phyloP scores from a whole-genome alignment of 2,888 invertebrate genomes.

The Mesochorus sp. region DNA sequence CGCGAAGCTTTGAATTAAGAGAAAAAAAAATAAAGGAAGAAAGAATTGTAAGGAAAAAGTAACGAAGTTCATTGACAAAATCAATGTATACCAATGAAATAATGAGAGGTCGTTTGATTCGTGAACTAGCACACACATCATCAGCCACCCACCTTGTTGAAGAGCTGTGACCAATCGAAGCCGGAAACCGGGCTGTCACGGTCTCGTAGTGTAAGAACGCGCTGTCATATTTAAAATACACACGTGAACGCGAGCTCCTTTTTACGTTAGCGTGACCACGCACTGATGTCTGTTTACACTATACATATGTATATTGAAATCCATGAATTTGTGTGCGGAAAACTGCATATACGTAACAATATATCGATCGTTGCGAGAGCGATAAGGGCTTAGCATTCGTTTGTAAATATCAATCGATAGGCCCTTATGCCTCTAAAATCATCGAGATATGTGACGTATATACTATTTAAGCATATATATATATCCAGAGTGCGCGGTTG shows the following conservation, averaged over 20 bases:
- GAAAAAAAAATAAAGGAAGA: not conserved
- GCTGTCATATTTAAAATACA: constrained; percentile 48
- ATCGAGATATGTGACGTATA: not conserved
- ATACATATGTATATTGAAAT: not conserved
- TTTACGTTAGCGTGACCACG: constrained; percentile 18
- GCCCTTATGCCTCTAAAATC: not conserved
- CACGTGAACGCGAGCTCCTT: constrained; percentile 31
- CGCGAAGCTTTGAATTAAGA: not conserved
- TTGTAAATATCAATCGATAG: not conserved
- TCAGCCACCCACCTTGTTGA: constrained; percentile 45
- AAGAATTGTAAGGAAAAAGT: no score
- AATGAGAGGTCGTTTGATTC: not conserved
- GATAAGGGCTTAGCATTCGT: not conserved
- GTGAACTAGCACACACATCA: not conserved
- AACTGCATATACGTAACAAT: not conserved
- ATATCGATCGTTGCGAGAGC: not conserved
- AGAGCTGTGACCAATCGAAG: constrained; percentile 52
- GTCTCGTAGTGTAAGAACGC: constrained; percentile 39
- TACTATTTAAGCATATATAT: not conserved
- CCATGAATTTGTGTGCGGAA: not conserved
- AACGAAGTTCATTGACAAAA: not conserved
- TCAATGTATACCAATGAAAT: not conserved
- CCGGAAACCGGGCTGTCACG: constrained; percentile 58
- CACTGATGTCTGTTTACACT: constrained; percentile 16
- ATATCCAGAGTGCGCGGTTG: no score